These are phyloP conservation scores for Drosophila picticornis DNA, from an alignment of 2,888 invertebrate genomes.

Conservation along the genomic window DNA sequence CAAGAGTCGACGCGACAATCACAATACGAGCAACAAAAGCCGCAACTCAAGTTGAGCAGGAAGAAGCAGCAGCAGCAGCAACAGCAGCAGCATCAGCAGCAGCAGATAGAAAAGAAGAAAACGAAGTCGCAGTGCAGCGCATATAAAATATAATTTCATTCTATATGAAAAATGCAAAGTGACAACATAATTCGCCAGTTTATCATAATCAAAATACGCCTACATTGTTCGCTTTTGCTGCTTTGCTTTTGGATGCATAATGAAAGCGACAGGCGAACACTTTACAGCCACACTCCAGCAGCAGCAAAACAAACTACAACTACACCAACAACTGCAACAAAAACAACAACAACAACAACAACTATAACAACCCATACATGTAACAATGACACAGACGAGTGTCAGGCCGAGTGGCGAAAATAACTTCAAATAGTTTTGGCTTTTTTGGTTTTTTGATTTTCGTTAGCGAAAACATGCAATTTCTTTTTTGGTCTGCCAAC, in stretches of 20 bases:
- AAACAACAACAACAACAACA: conserved; percentile 17
- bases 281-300: conserved; percentile 69
- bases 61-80: conserved; percentile 8
- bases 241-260: conserved; percentile 68
- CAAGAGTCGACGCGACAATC: conserved; percentile 60
- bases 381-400: conserved; percentile 81
- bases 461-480: conserved; percentile 51
- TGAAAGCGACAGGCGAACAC: conserved; percentile 78
- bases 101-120: conserved; percentile 30
- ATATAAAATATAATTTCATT: conserved; percentile 81
- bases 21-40: conserved; percentile 40
- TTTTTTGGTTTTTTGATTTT: conserved; percentile 27
- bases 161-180: conserved; percentile 82
- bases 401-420: conserved; percentile 80
- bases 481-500: conserved; percentile 57
- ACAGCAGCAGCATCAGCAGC: neutral
- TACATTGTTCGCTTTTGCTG: conserved; percentile 65
- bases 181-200: conserved; percentile 84
- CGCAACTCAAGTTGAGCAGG: conserved; percentile 28
- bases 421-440: conserved; percentile 77
- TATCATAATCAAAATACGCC: conserved; percentile 83
- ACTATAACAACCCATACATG: conserved; percentile 48
- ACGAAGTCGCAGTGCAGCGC: conserved; percentile 50
- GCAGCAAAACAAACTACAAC: conserved; percentile 36
- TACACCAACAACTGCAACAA: conserved; percentile 32